Percentiles rank a stretch among this genome's conserved stretches.
These are phyloP conservation scores for Mystacornis crossleyi DNA, from an alignment of 2,113 vertebrate genomes.

Conservation along the genomic window DNA sequence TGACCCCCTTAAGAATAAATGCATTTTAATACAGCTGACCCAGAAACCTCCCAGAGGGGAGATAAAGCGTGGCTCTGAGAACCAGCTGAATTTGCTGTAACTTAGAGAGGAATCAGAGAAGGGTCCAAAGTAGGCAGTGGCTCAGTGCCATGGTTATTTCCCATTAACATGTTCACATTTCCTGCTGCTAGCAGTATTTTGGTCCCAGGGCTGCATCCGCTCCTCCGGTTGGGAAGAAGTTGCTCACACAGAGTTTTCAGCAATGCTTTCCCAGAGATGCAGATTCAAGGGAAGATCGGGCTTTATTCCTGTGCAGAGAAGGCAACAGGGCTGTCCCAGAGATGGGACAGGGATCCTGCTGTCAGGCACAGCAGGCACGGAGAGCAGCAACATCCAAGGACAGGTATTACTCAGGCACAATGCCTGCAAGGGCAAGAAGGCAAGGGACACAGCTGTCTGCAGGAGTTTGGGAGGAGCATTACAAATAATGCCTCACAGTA, in stretches of 20 bases:
- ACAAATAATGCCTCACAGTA: not conserved
- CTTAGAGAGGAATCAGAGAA: not conserved
- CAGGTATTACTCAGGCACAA: not conserved
- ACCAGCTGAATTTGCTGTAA: slow-evolving; percentile 7
- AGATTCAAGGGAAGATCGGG: not conserved
- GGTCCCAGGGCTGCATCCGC: accelerated
- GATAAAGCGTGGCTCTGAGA: not conserved
- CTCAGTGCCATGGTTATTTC: not conserved
- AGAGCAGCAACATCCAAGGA: not conserved
- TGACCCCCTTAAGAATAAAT: slow-evolving; percentile 58
- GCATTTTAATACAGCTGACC: slow-evolving; percentile 59
- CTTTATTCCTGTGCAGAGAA: not conserved
- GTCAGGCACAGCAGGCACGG: accelerated
- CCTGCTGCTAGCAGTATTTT: not conserved
- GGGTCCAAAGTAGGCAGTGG: not conserved
- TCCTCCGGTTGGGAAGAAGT: not conserved
- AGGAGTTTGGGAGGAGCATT: not conserved
- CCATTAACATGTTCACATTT: not conserved
- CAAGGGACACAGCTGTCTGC: not conserved
- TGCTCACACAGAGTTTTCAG: not conserved
- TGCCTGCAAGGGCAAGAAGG: not conserved
- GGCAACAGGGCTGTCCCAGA: not conserved
- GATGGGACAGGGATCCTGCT: not conserved
- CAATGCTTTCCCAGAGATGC: not conserved
- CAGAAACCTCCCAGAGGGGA: slow-evolving; percentile 52